Evolutionary conservation across 53 echinoderm and acorn worm genomes (phyloP).

Genomic region (Hippasteria phrygiana): DNA sequence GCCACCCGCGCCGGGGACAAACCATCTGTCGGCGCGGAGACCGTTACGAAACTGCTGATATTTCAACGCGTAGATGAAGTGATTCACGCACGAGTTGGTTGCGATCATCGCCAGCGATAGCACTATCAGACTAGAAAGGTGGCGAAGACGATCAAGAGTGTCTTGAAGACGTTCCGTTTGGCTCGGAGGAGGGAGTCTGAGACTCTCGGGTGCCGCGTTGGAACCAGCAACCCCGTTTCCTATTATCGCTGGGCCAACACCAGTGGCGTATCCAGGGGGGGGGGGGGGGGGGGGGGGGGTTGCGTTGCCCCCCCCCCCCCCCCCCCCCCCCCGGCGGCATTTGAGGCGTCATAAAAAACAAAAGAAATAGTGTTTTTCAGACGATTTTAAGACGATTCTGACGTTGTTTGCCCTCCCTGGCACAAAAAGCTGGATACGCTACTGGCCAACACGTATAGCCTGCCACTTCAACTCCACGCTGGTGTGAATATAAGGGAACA

Average conservation of each 20-base stretch:
- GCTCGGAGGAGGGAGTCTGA: slow-evolving; percentile 14
- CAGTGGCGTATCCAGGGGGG: too few relatives aligned
- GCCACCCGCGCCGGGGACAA: background rate
- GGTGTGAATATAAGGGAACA: slow-evolving; percentile 38
- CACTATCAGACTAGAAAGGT: slow-evolving; percentile 27
- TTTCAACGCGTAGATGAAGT: slow-evolving; percentile 46
- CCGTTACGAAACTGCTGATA: slow-evolving; percentile 35
- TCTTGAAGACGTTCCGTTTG: slow-evolving; percentile 48
- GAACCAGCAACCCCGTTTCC: too few relatives aligned
- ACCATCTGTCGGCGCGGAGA: slow-evolving; percentile 23
- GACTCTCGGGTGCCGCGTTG: too few relatives aligned
- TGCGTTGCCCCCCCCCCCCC: too few relatives aligned
- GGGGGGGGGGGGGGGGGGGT: too few relatives aligned
- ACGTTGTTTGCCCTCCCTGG: background rate
- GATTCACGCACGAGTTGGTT: slow-evolving; percentile 47
- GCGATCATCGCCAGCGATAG: slow-evolving; percentile 20
- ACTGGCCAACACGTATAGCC: background rate
- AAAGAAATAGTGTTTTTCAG: too few relatives aligned
- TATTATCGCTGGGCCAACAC: too few relatives aligned
- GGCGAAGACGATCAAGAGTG: slow-evolving; percentile 47
- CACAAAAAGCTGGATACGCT: background rate
- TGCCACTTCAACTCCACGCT: slow-evolving; percentile 17
- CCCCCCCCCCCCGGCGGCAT: too few relatives aligned
- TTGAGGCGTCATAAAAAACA: too few relatives aligned
- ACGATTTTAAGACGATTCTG: too few relatives aligned